Conservation (phyloP, 2,797 vertebrate genomes). For the Synaphobranchus kaupii region DNA sequence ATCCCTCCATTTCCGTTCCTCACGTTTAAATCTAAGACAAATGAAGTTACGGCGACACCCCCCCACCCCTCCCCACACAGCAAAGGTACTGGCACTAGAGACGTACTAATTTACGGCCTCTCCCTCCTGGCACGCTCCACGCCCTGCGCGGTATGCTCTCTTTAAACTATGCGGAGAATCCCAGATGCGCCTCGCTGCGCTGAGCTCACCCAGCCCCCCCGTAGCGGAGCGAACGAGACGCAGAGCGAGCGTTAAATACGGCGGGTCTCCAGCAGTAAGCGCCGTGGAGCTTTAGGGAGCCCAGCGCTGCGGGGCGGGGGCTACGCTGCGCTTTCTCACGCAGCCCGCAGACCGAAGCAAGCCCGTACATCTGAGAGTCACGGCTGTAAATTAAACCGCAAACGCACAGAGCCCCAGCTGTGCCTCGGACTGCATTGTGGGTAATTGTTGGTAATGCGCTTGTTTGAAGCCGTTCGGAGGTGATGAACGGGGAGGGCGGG, state of each 20-base stretch:
- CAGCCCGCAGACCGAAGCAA: background rate
- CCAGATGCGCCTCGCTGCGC: background rate
- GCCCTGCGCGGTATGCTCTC: background rate
- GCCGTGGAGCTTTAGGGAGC: background rate
- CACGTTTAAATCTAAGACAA: conserved; percentile 3
- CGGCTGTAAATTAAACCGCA: background rate
- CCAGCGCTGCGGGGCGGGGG: background rate
- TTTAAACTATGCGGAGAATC: background rate
- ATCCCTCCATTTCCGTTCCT: background rate
- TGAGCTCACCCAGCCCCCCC: background rate
- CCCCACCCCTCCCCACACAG: background rate
- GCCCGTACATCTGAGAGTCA: background rate
- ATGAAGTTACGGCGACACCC: background rate
- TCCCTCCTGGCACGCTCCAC: background rate
- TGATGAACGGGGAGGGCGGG: background rate
- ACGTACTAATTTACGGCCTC: background rate
- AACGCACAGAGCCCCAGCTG: background rate
- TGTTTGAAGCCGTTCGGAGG: background rate
- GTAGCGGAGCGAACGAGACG: background rate
- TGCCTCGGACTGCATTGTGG: background rate
- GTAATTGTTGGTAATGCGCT: background rate
- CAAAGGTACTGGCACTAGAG: background rate
- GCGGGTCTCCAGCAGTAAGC: background rate
- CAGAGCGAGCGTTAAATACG: background rate
- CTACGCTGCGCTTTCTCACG: background rate